Percentiles rank a stretch among this genome's conserved stretches.
Evolutionary conservation across 2,797 vertebrate genomes (phyloP).

Genomic region (Peromyscus melanophrys): DNA sequence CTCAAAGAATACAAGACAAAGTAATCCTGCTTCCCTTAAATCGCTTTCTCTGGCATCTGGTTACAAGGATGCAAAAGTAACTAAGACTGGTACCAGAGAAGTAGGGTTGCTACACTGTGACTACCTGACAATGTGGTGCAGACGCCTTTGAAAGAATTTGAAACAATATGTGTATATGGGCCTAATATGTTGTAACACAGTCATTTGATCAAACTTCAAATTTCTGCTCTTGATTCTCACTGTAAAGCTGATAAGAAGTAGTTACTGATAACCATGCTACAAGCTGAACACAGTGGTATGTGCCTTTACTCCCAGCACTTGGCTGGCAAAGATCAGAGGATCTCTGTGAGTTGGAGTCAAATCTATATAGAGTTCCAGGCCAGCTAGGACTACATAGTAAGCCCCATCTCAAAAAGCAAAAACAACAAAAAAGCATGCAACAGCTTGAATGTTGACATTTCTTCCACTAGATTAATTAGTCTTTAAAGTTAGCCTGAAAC

Average conservation of each 20-base stretch:
- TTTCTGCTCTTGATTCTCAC: background rate
- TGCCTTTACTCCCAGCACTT: background rate
- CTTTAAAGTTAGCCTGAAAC: background rate
- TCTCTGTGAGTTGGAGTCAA: background rate
- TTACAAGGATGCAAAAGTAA: background rate
- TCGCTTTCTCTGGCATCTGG: background rate
- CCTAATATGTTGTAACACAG: background rate
- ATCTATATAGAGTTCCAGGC: no score
- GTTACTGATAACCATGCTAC: background rate
- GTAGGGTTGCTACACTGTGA: background rate
- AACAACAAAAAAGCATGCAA: background rate
- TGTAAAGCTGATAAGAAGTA: background rate
- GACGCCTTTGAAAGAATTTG: background rate
- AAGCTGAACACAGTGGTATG: background rate
- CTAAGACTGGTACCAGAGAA: background rate
- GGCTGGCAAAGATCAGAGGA: background rate
- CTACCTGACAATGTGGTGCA: background rate
- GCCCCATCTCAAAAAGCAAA: background rate
- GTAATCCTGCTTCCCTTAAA: background rate
- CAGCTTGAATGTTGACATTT: background rate
- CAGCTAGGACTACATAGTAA: background rate
- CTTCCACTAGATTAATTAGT: background rate
- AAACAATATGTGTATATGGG: background rate
- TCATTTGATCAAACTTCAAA: background rate
- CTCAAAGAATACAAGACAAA: background rate